Evolutionary conservation across 92 coral and sea anemone species (phyloP), one percentile per base, ranked within the genome.

Genomic region (Palythoa heliodiscus): DNA sequence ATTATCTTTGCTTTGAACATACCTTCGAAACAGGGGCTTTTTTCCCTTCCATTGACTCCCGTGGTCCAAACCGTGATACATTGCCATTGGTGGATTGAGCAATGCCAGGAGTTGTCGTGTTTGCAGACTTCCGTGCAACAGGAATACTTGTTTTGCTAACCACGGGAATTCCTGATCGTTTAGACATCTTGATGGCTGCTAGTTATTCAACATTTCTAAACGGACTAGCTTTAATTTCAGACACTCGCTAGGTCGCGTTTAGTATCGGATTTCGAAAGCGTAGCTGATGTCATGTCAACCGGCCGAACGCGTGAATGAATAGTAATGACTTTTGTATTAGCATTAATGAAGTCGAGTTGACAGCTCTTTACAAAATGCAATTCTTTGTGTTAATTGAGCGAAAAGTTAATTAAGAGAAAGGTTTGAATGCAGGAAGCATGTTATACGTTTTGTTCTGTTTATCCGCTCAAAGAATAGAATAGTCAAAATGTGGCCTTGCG

Each of bases 161-260:
- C 22, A 92, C 89, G 0, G 97, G 97, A 82, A 93, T 92, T 17
- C 95, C 91, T 39, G 97, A 93, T 39, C 97, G 93, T 66, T 80
- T 80, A 15, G 63, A 80, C 84, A 80, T 80, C n/a, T 22, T 68
- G 40, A 47, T 3, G 37, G 61, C 52, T 23, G 64, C 17, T 19
- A 50, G 7, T 55, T 76, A 76, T 35, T 22, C n/a, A 48, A 50
- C 12, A 5, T n/a, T 9, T n/a, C 54, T 47, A 20, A 48, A n/a
- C 55, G 57, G 22, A 16, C 1, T 48, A 22, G 58, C 20, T 17
- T 13, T 10, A n/a, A 39, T 2, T 73, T 23, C 25, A 8, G 11
- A n/a, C 43, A 2, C 35, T 47, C 61, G 38, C 5, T 48, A 14
- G 19, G 5, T 37, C 58, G 37, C 39, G 63, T 19, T 35, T 63